These are phyloP conservation scores for Agonum fuliginosum DNA, from an alignment of 2,888 invertebrate species.

Conservation along the genomic window DNA sequence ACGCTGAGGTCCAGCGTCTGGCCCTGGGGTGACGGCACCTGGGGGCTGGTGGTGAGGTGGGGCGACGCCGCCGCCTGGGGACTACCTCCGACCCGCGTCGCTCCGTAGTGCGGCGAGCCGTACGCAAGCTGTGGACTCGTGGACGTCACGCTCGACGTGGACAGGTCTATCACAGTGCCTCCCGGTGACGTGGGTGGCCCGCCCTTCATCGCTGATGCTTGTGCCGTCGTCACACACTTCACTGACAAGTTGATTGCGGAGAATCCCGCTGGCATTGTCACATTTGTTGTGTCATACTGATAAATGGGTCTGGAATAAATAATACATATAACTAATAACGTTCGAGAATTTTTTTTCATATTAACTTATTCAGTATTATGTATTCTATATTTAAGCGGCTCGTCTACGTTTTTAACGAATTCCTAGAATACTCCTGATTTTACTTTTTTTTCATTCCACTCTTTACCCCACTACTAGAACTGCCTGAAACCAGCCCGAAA, in stretches of 20 bases:
- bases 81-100: conserved; percentile 83
- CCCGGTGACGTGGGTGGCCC: conserved; percentile 84
- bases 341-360: too few species aligned
- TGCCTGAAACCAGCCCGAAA: too few species aligned
- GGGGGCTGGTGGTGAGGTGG: conserved; percentile 88
- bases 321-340: too few species aligned
- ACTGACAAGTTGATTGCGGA: conserved; percentile 90
- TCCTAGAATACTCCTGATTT: too few species aligned
- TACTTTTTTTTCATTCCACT: too few species aligned
- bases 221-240: conserved; percentile 86
- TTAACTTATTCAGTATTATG: too few species aligned
- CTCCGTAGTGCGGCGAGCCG: conserved; percentile 84
- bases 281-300: conserved; percentile 85
- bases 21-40: conserved; percentile 93
- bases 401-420: too few species aligned
- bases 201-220: conserved; percentile 77
- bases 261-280: conserved; percentile 84
- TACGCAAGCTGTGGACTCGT: conserved; percentile 89
- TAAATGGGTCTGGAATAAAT: conserved; percentile 83
- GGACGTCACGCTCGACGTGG: conserved; percentile 88
- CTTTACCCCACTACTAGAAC: too few species aligned
- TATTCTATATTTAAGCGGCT: too few species aligned
- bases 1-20: conserved; percentile 93
- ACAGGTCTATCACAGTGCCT: conserved; percentile 89
- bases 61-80: conserved; percentile 92